Conservation (phyloP, 2,113 vertebrate species). For the Micronisus gabar region DNA sequence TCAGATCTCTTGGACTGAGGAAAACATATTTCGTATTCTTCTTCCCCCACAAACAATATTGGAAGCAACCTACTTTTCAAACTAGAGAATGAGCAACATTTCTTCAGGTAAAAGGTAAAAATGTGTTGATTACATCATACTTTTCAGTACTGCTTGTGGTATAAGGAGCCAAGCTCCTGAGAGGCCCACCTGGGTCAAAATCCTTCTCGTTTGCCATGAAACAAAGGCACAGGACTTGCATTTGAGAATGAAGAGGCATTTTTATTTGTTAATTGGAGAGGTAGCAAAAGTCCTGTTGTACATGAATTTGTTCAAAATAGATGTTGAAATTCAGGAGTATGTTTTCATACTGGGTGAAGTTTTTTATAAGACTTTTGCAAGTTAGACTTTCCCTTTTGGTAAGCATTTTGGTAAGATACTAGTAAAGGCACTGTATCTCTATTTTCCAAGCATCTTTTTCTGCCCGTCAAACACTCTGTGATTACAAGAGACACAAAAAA, state of each 20-base stretch:
- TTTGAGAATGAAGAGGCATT: background rate
- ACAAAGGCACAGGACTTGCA: background rate
- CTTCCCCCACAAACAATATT: background rate
- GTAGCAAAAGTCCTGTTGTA: background rate
- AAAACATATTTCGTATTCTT: background rate
- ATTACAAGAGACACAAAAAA: background rate
- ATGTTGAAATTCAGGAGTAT: background rate
- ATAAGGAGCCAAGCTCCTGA: background rate
- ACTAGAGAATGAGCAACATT: background rate
- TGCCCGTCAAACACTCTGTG: background rate
- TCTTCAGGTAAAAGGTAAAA: background rate
- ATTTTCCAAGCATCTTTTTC: background rate
- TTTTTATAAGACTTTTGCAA: background rate
- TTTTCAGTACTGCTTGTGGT: background rate
- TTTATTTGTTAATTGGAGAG: background rate
- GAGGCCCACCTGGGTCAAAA: background rate
- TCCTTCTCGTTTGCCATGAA: background rate
- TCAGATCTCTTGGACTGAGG: background rate
- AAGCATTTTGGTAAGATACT: background rate
- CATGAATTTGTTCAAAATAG: background rate
- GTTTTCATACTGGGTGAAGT: background rate
- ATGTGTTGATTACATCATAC: background rate
- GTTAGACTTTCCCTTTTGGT: background rate
- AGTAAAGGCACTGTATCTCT: background rate
- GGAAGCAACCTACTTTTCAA: background rate